phyloP scores from a whole-genome alignment of 1,140 invertebrate genomes.

The Drosophila elegans region DNA sequence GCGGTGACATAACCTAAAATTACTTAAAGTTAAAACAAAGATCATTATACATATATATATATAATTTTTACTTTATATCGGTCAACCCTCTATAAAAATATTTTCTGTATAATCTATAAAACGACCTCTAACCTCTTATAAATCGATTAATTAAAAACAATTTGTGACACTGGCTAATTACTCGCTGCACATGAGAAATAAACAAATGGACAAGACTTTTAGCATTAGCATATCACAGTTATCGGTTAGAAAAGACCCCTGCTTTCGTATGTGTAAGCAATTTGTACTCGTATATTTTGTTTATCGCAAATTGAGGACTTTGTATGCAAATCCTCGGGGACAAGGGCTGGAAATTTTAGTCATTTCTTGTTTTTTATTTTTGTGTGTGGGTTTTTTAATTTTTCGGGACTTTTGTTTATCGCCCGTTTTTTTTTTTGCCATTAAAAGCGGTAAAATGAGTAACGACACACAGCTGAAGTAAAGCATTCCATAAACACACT shows the following conservation, averaged over 20 bases:
- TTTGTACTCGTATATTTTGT: constrained; percentile 45
- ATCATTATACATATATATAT: too few species aligned
- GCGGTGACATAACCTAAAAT: too few species aligned
- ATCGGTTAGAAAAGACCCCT: constrained; percentile 2
- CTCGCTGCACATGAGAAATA: constrained; percentile 2
- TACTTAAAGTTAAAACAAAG: background rate
- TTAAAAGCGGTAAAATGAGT: constrained; percentile 25
- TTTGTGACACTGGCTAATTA: constrained; percentile 33
- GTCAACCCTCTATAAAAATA: too few species aligned
- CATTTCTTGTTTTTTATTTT: constrained; percentile 3
- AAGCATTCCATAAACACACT: constrained; percentile 1
- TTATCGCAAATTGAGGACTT: constrained; percentile 57
- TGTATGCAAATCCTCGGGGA: constrained; percentile 66
- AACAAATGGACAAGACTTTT: constrained; percentile 26
- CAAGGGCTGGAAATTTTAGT: constrained; percentile 26
- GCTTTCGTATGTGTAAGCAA: constrained; percentile 24
- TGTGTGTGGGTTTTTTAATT: constrained; percentile 3
- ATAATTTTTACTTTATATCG: too few species aligned
- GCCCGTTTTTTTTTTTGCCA: constrained; percentile 18
- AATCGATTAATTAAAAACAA: constrained; percentile 51
- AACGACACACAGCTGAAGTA: constrained; percentile 1
- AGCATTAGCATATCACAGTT: constrained; percentile 66
- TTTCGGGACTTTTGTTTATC: constrained; percentile 23
- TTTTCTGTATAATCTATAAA: constrained; percentile 10
- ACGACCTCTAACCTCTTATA: constrained; percentile 48